Percentiles rank a stretch among this genome's conserved stretches.
phyloP scores from a whole-genome alignment of 1,140 invertebrate genomes.

The Maniola jurtina region DNA sequence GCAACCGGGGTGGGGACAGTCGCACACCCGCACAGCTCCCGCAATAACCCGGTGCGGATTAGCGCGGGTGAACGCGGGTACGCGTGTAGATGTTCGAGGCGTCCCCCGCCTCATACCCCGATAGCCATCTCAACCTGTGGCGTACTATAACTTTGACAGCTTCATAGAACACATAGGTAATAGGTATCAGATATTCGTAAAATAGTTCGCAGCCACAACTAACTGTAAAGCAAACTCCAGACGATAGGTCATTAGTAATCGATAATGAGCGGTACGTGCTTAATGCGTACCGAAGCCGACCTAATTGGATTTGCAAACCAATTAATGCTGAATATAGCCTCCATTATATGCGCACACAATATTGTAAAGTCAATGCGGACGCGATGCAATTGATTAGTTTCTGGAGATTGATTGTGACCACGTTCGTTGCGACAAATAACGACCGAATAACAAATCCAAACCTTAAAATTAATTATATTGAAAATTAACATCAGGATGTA shows the following conservation, averaged over 20 bases:
- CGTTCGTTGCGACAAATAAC: slow-evolving; percentile 16
- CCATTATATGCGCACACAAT: slow-evolving; percentile 3
- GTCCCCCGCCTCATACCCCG: too few relatives aligned
- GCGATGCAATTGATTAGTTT: slow-evolving; percentile 53
- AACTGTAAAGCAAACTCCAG: slow-evolving; percentile 34
- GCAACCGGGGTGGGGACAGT: too few relatives aligned
- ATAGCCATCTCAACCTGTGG: too few relatives aligned
- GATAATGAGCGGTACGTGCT: slow-evolving; percentile 69
- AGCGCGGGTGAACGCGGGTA: too few relatives aligned
- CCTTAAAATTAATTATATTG: too few relatives aligned
- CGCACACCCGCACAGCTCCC: too few relatives aligned
- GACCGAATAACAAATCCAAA: background rate
- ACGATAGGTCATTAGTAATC: slow-evolving; percentile 63
- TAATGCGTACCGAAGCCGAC: slow-evolving; percentile 59
- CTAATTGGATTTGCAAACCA: slow-evolving; percentile 73
- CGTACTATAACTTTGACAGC: too few relatives aligned
- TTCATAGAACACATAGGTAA: too few relatives aligned
- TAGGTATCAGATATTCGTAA: background rate
- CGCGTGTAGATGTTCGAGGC: too few relatives aligned
- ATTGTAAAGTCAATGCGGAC: slow-evolving; percentile 56
- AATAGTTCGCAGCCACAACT: background rate
- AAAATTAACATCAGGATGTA: too few relatives aligned
- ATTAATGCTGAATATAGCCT: slow-evolving; percentile 42
- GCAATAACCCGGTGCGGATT: too few relatives aligned
- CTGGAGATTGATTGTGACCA: slow-evolving; percentile 34